Evolutionary conservation across 2,113 vertebrate species (phyloP).

Genomic region (Sterrhoptilus dennistouni): DNA sequence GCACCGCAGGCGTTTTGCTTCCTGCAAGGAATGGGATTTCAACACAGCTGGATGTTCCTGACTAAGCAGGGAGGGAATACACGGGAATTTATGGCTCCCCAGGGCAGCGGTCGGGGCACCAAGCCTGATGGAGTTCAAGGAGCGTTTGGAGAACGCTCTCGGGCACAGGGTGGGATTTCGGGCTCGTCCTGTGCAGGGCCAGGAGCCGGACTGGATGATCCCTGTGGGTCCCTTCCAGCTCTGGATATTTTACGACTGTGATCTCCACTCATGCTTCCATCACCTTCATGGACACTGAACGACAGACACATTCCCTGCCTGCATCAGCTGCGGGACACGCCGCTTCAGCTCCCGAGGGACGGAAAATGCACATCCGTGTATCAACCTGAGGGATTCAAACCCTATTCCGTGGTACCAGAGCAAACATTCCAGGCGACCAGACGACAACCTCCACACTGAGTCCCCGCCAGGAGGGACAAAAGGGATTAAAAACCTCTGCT

Average conservation of each 20-base stretch:
- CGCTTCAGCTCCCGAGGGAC: neutral
- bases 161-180: neutral
- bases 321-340: neutral
- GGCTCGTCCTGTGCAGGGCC: neutral
- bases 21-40: neutral
- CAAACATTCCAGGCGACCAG: accelerated
- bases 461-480: neutral
- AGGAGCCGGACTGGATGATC: neutral
- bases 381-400: accelerated
- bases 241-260: neutral
- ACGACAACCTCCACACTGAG: neutral
- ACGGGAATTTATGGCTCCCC: neutral
- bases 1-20: neutral
- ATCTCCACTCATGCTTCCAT: neutral
- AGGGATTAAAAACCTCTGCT: neutral
- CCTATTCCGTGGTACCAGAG: accelerated
- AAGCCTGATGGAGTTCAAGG: neutral
- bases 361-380: accelerated
- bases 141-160: neutral
- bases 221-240: neutral
- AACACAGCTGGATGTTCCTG: neutral
- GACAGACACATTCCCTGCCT: accelerated
- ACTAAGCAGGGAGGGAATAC: neutral
- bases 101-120: neutral
- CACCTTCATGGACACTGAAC: neutral